Conservation (phyloP, 2,113 vertebrate genomes). For the Ochotona curzoniae region DNA sequence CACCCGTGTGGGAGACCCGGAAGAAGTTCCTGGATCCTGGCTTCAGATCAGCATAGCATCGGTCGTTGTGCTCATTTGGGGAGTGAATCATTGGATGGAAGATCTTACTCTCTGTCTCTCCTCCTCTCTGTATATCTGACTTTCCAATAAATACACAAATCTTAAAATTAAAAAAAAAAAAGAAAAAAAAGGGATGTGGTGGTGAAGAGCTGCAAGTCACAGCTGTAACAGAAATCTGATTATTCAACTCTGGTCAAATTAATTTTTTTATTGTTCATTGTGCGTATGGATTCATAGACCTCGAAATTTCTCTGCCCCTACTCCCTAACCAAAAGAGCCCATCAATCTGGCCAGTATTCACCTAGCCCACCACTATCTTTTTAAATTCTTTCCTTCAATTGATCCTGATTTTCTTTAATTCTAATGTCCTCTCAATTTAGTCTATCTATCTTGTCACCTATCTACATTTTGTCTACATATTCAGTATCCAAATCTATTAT, state of each 20-base stretch:
- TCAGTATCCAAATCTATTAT: background rate
- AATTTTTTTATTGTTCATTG: background rate
- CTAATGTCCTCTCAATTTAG: background rate
- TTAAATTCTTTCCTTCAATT: background rate
- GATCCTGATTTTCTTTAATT: background rate
- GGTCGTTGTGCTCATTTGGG: too few species aligned
- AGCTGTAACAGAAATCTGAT: background rate
- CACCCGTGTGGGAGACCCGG: too few species aligned
- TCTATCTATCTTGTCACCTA: background rate
- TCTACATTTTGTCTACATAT: background rate
- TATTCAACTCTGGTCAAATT: background rate
- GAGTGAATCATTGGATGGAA: too few species aligned
- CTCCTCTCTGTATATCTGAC: too few species aligned
- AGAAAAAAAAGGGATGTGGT: too few species aligned
- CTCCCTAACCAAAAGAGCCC: background rate
- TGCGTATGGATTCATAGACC: background rate
- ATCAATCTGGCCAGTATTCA: background rate
- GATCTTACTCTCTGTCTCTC: too few species aligned
- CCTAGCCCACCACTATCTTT: background rate
- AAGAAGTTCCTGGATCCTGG: too few species aligned
- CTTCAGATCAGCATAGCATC: too few species aligned
- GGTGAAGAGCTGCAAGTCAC: background rate
- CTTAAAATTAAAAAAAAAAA: too few species aligned
- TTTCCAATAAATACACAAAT: too few species aligned
- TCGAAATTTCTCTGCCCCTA: background rate